Conservation (phyloP, 2,888 invertebrate species). For the Stenodema calcarata region DNA sequence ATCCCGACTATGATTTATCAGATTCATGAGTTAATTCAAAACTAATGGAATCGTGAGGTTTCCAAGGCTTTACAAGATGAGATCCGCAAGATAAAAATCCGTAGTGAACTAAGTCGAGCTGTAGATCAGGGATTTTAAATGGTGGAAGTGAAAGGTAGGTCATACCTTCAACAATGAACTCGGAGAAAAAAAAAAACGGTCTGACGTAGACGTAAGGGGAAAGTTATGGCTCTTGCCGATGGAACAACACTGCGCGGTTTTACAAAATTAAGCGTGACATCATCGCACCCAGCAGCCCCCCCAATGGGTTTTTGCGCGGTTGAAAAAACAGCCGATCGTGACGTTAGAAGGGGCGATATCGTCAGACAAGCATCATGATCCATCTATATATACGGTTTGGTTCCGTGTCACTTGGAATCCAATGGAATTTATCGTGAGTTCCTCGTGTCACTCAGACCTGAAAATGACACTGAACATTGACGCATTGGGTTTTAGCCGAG, state of each 20-base stretch:
- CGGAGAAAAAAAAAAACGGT: background rate
- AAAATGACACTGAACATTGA: no score
- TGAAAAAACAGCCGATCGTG: background rate
- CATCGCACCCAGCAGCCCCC: background rate
- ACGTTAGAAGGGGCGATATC: background rate
- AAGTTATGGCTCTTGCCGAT: background rate
- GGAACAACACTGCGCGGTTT: background rate
- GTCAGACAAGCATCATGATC: background rate
- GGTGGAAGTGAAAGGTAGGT: slow-evolving; percentile 9
- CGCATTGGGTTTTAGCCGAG: no score
- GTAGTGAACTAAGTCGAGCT: background rate
- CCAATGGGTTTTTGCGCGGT: background rate
- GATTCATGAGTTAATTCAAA: background rate
- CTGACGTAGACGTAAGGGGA: background rate
- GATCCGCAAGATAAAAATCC: background rate
- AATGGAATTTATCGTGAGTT: no score
- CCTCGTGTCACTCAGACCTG: no score
- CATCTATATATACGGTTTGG: background rate
- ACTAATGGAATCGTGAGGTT: background rate
- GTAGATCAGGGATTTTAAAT: background rate
- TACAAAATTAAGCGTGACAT: slow-evolving; percentile 13
- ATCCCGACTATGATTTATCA: background rate
- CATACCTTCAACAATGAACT: slow-evolving; percentile 12
- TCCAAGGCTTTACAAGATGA: background rate
- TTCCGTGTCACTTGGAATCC: no score